Conservation (phyloP, 2,888 invertebrate species). For the Leptinotarsa haldemani region DNA sequence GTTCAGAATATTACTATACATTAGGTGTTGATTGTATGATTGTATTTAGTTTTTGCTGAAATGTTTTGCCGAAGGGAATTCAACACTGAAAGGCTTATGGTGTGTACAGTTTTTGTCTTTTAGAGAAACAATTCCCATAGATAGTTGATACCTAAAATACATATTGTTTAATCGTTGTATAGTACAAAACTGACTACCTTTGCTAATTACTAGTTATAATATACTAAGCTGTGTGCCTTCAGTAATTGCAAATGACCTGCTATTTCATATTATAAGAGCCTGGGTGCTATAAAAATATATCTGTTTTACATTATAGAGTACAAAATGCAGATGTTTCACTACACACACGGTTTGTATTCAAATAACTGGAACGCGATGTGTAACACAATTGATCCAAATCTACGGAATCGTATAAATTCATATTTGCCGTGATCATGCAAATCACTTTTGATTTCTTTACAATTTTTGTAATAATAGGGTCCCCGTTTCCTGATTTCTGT, state of each 20-base stretch:
- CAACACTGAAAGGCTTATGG: neutral
- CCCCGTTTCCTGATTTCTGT: constrained; percentile 64
- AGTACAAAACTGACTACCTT: constrained; percentile 67
- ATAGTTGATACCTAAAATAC: constrained; percentile 46
- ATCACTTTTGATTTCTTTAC: constrained; percentile 60
- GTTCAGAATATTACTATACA: no score
- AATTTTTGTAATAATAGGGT: constrained; percentile 57
- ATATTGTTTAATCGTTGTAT: constrained; percentile 65
- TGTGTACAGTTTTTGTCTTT: constrained; percentile 28
- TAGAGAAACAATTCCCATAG: constrained; percentile 18
- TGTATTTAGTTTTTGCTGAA: neutral
- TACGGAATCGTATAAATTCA: constrained; percentile 42
- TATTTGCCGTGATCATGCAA: constrained; percentile 58
- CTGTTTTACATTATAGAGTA: constrained; percentile 59
- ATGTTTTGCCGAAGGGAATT: neutral
- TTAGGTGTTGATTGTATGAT: neutral
- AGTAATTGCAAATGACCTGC: constrained; percentile 78
- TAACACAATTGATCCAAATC: constrained; percentile 37
- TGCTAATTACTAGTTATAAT: constrained; percentile 68
- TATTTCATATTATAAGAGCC: constrained; percentile 65
- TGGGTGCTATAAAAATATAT: constrained; percentile 65
- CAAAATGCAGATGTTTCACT: constrained; percentile 45
- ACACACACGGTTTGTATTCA: constrained; percentile 54
- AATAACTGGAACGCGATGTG: constrained; percentile 48
- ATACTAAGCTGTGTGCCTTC: constrained; percentile 81